These are phyloP conservation scores for Helogale parvula DNA, from an alignment of 2,113 vertebrate species.

Conservation along the genomic window DNA sequence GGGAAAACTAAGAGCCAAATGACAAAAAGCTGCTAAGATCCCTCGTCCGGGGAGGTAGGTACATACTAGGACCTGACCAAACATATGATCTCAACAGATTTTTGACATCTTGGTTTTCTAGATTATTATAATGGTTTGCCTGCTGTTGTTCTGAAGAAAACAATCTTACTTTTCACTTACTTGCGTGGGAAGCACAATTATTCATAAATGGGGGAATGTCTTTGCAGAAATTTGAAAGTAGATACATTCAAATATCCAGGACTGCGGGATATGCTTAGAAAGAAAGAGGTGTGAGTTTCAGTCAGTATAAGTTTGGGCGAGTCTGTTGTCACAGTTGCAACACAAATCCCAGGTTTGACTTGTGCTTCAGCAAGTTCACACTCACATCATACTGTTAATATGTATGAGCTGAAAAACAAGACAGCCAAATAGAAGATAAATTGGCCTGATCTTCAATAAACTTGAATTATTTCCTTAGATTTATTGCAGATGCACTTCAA, in stretches of 20 bases:
- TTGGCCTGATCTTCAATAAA: not conserved
- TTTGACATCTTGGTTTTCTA: not conserved
- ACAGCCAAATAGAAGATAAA: not conserved
- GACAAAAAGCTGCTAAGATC: not conserved
- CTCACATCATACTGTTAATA: conserved; percentile 29
- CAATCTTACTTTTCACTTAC: not conserved
- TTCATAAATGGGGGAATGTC: not conserved
- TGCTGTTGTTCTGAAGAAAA: conserved; percentile 9
- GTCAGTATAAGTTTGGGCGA: not conserved
- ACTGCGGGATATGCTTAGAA: not conserved
- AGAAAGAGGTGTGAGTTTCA: not conserved
- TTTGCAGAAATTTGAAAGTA: conserved; percentile 37
- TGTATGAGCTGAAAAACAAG: conserved; percentile 22
- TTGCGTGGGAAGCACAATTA: not conserved
- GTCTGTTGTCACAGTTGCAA: not conserved
- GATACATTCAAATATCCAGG: not conserved
- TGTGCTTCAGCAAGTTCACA: conserved; percentile 6
- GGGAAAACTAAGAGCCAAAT: not conserved
- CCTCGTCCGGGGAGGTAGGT: not conserved
- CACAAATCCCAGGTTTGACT: conserved; percentile 23
- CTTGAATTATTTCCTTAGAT: conserved; percentile 6
- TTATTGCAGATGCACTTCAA: not conserved
- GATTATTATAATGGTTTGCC: not conserved
- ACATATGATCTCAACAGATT: not conserved
- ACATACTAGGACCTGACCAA: not conserved